Evolutionary conservation across 2,797 vertebrate species (phyloP).

Genomic region (Epinephelus malabaricus): DNA sequence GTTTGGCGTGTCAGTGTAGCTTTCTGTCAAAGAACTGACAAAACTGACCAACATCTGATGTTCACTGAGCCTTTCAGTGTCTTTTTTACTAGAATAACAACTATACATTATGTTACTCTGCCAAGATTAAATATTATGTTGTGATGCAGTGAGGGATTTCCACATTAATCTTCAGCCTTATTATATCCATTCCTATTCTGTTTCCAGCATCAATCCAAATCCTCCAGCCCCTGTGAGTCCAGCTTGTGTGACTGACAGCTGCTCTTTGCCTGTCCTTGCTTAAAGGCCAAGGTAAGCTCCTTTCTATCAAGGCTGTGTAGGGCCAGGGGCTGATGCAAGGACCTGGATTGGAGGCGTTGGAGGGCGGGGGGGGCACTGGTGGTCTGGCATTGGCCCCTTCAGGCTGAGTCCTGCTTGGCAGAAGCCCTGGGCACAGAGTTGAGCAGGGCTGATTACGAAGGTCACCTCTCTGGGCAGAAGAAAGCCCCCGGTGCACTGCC

Average conservation of each 20-base stretch:
- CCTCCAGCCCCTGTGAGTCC: constrained; percentile 1
- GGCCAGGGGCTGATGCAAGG: constrained; percentile 29
- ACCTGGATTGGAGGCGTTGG: constrained; percentile 28
- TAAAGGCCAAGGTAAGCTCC: constrained; percentile 70
- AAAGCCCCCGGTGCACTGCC: constrained; percentile 33
- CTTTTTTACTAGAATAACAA: background rate
- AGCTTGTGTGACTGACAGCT: constrained; percentile 63
- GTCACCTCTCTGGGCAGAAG: constrained; percentile 62
- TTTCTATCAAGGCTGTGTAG: constrained; percentile 47
- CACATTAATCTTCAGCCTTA: constrained; percentile 4
- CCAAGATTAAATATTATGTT: background rate
- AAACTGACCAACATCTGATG: background rate
- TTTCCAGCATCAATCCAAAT: constrained; percentile 29
- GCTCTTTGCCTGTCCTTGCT: constrained; percentile 67
- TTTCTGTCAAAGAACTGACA: background rate
- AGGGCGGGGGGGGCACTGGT: background rate
- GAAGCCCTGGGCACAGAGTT: constrained; percentile 58
- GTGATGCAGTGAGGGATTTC: constrained; percentile 11
- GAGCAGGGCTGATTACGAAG: constrained; percentile 72
- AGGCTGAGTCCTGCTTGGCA: constrained; percentile 64
- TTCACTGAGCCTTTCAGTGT: constrained; percentile 1
- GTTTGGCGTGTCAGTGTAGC: background rate
- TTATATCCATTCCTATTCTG: constrained; percentile 11
- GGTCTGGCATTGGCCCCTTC: constrained; percentile 42
- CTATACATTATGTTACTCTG: background rate